These are phyloP conservation scores for Choristoneura fumiferana DNA, from an alignment of 1,140 invertebrate species.

Conservation along the genomic window DNA sequence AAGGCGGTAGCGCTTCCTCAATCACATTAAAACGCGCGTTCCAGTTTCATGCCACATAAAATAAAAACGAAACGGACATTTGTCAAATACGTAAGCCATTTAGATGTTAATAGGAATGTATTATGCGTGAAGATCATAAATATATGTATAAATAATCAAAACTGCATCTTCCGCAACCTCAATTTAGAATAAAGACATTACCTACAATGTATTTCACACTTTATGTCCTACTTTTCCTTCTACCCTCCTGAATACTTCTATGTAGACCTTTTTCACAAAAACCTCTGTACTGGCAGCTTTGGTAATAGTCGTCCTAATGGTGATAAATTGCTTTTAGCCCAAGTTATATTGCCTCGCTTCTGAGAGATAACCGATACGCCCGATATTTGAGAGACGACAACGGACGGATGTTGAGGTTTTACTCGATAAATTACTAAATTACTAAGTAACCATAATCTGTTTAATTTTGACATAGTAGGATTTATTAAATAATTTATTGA, in stretches of 20 bases:
- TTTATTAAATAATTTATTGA: no score
- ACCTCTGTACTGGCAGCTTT: neutral
- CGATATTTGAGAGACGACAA: constrained; percentile 4
- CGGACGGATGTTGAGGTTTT: neutral
- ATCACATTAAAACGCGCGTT: no score
- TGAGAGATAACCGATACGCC: constrained; percentile 1
- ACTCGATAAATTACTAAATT: neutral
- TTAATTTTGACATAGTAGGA: no score
- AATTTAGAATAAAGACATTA: neutral
- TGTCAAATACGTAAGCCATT: no score
- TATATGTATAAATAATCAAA: no score
- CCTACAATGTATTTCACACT: neutral
- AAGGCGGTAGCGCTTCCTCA: no score
- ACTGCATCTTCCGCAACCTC: no score
- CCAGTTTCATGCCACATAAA: no score
- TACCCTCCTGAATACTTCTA: neutral
- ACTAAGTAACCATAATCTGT: no score
- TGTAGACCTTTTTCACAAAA: constrained; percentile 15
- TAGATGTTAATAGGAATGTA: no score
- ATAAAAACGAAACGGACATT: no score
- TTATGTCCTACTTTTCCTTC: neutral
- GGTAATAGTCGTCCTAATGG: constrained; percentile 13
- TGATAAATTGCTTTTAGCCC: constrained; percentile 7
- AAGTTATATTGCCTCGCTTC: constrained; percentile 1
- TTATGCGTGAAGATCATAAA: no score